Evolutionary conservation across 2,888 invertebrate species (phyloP).

Genomic region (Polymixis lichenea): DNA sequence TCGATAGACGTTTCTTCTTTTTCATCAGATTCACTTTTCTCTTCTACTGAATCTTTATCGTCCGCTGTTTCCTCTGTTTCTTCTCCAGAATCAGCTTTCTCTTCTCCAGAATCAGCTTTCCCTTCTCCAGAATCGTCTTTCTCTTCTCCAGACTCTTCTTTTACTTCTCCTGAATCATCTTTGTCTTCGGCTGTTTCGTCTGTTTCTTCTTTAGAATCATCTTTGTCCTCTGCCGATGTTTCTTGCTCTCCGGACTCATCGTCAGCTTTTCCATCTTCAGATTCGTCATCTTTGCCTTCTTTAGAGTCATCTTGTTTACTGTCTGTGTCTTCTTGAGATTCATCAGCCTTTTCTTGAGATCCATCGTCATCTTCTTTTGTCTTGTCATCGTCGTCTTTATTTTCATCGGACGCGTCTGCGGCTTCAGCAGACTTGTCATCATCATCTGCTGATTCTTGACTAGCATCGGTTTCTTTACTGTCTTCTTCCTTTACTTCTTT

Average conservation of each 20-base stretch:
- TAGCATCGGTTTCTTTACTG: constrained; percentile 72
- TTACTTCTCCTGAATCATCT: constrained; percentile 76
- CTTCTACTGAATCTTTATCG: constrained; percentile 73
- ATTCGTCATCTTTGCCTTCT: constrained; percentile 70
- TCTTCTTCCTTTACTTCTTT: constrained; percentile 61
- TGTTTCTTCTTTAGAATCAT: constrained; percentile 68
- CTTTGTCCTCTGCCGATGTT: constrained; percentile 70
- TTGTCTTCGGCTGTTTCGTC: constrained; percentile 74
- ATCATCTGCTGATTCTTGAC: constrained; percentile 73
- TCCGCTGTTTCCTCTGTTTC: constrained; percentile 73
- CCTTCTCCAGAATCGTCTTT: constrained; percentile 82
- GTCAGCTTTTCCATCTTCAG: constrained; percentile 75
- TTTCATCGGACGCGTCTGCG: constrained; percentile 72
- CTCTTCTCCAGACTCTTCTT: constrained; percentile 75
- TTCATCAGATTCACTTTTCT: constrained; percentile 73
- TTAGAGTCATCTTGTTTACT: constrained; percentile 70
- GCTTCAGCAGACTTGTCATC: constrained; percentile 76
- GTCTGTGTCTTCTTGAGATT: constrained; percentile 72
- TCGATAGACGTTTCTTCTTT: constrained; percentile 71
- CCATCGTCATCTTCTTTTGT: constrained; percentile 83
- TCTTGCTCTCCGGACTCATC: constrained; percentile 76
- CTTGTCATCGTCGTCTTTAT: constrained; percentile 68
- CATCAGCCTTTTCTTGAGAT: constrained; percentile 85
- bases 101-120: too few relatives aligned
- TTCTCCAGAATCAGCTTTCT: constrained; percentile 75